Evolutionary conservation across 2,888 invertebrate genomes (phyloP), one percentile per base, ranked within the genome.

Genomic region (Cybosia mesomella): DNA sequence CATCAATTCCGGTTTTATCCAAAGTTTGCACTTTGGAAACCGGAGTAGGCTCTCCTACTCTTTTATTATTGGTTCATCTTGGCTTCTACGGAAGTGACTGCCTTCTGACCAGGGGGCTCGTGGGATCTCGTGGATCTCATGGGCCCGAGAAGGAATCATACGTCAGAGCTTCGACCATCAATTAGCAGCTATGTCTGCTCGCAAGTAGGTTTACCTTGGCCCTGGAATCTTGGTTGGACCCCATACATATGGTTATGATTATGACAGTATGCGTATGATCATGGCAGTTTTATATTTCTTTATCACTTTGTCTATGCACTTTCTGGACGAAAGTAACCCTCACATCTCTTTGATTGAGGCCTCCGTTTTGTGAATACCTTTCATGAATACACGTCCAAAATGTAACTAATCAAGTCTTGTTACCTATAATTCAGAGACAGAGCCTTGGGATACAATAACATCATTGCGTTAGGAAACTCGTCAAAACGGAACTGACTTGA

Each of bases 391-490:
- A 24, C 39, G n/a, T 9, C 22, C n/a, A 32, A 55, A 24, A 9
- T 15, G 21, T 22, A 15, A 21, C 58, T 43, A 43, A 64, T 43
- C 24, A 39, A 64, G 54, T 22, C 21, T n/a, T 21, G 64, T 58
- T 49, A 21, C 58, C 4, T 63, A 63, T 63, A 34, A 55, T 22
- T 34, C 49, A 21, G 21, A 57, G 53, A 60, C 54, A 62, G 22
- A 58, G 28, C 55, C 21, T 43, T 24, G 36, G 36, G 68, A 24
- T 32, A 66, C 28, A 34, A 49, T 67, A 66, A 70, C 70, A 72
- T 72, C 66, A 66, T 68, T 66, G 66, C 64, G 24, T 54, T 58
- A 1, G 58, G 32, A 59, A 24, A 73, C 64, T 61, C 54, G 15
- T 63, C 62, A 67, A 58, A 63, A 67, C 24, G 15, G 22, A 55